Base-by-base conservation (phyloP, 2,113 vertebrate species). In the Penelope pileata region DNA sequence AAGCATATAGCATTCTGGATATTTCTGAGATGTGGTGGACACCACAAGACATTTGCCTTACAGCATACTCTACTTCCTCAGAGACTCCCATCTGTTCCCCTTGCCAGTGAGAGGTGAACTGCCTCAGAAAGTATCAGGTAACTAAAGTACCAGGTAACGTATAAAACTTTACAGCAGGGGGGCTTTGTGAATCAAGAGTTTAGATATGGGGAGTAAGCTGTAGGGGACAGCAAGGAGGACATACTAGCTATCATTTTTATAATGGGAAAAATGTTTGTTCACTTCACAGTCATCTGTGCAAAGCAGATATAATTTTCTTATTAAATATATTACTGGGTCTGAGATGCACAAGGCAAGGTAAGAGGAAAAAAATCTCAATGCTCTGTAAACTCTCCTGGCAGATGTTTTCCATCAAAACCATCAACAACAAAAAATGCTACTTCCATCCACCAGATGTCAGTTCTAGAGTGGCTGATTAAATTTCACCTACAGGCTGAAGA, bases 401-500 rank as follows among this genome's bases (percentile, higher is more conserved):
- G 27, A 30, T 3, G 23, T 90, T 83, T 80, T 10, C 26, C 38
- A 78, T 53, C 24, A 29, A 63, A 9, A n/a, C 5, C 10, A 48
- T 12, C 48, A 77, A 30, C 38, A 56, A 38, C 8, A 74, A 76
- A 42, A 60, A 12, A 2, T 32, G 75, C 29, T 82, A 54, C 94
- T 95, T 95, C 48, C 90, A 64, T 87, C 75, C 70, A 86, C 54
- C 60, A 92, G 85, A n/a, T 68, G 14, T 29, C 82, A 82, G 53
- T 69, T 91, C 82, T 96, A 94, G 70, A 83, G 50, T 96, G 72
- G 24, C 32, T 76, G 45, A 64, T 93, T 96, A 64, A 22, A 47
- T 9, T 50, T 51, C 22, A 8, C 10, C 22, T 47, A 19, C 26
- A 47, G 51, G 40, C 19, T 74, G 34, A 10, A 78, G 17, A 63